Evolutionary conservation across 1,140 invertebrate genomes (phyloP).

Genomic region (Bombus balteatus): DNA sequence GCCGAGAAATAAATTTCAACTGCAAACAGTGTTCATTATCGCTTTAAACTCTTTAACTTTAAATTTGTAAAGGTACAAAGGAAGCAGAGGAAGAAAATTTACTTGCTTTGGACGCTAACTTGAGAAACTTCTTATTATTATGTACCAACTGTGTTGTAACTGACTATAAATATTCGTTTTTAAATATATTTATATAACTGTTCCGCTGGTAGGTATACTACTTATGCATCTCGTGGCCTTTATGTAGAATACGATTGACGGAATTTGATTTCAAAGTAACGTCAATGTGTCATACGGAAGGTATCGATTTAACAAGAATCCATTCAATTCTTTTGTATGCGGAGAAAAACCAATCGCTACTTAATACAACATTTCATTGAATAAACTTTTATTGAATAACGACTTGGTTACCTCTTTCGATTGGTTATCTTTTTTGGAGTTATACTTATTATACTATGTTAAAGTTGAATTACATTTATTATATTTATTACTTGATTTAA

Average conservation of each 20-base stretch:
- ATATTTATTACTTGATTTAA: no score
- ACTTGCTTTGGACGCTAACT: neutral
- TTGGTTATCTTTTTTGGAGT: no score
- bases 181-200: no score
- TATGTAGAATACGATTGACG: neutral
- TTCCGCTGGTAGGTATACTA: neutral
- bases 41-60: no score
- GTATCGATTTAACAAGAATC: neutral
- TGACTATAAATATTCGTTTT: no score
- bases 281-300: neutral
- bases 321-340: neutral
- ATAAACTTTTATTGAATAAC: no score
- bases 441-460: neutral
- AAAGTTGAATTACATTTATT: neutral
- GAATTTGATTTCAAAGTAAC: slow-evolving; percentile 17
- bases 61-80: neutral
- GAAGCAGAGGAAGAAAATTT: neutral
- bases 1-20: slow-evolving; percentile 33
- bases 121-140: neutral
- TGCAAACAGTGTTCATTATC: neutral
- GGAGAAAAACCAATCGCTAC: no score
- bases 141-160: neutral
- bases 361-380: no score
- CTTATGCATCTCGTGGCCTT: slow-evolving; percentile 7
- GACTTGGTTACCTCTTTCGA: no score